phyloP scores from a whole-genome alignment of 2,797 vertebrate genomes.

The Phaenicophaeus curvirostris region DNA sequence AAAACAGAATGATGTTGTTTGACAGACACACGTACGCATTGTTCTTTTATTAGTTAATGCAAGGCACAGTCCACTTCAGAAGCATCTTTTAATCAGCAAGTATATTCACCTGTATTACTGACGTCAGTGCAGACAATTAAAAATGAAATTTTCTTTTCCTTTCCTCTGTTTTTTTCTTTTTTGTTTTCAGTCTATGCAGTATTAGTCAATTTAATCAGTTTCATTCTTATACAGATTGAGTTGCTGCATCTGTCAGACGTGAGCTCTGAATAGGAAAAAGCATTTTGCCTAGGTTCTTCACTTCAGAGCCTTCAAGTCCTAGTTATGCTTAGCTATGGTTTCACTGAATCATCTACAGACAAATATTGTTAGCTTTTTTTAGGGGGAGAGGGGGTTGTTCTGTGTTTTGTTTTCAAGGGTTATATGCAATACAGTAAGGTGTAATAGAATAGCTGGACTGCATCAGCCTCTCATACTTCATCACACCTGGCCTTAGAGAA shows the following conservation, averaged over 20 bases:
- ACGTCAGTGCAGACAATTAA: not conserved
- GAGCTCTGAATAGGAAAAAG: not conserved
- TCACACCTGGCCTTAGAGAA: not conserved
- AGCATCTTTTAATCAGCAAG: not conserved
- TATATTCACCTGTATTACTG: not conserved
- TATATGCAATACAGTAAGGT: not conserved
- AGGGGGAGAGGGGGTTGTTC: rapidly evolving
- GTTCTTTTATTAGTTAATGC: not conserved
- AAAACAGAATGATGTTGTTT: not conserved
- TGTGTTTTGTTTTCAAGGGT: not conserved
- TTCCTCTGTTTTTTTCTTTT: not conserved
- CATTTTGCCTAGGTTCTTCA: not conserved
- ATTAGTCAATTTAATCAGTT: not conserved
- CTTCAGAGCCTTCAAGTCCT: not conserved
- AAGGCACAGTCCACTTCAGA: not conserved
- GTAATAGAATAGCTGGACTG: not conserved
- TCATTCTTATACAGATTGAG: not conserved
- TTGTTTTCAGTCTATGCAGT: not conserved
- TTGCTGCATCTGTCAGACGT: not conserved
- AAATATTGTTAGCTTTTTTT: rapidly evolving
- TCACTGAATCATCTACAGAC: not conserved
- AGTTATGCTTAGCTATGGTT: not conserved
- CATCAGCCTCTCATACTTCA: rapidly evolving
- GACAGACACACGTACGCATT: not conserved
- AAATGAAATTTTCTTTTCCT: not conserved